Evolutionary conservation across 1,140 invertebrate species (phyloP).

Genomic region (Cherax quadricarinatus): DNA sequence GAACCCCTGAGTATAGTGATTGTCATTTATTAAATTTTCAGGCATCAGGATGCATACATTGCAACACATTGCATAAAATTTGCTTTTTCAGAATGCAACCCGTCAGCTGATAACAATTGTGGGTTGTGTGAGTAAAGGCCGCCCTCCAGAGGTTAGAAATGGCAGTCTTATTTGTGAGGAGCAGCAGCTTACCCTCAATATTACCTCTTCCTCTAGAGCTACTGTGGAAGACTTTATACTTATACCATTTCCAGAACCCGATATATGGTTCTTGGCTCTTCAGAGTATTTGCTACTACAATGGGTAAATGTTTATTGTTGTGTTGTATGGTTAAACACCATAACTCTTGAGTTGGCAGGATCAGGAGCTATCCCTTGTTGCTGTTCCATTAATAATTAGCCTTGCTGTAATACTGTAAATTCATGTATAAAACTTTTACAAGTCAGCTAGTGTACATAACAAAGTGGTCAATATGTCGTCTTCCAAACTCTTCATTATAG

Average conservation of each 20-base stretch:
- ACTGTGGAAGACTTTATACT: slow-evolving; percentile 77
- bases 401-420: no score
- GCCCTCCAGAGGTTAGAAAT: slow-evolving; percentile 78
- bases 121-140: slow-evolving; percentile 81
- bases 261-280: slow-evolving; percentile 82
- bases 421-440: no score
- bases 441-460: no score
- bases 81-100: slow-evolving; percentile 75
- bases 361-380: no score
- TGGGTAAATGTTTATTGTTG: slow-evolving; percentile 23
- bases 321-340: background rate
- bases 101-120: slow-evolving; percentile 79
- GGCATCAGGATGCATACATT: background rate
- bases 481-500: no score
- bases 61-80: background rate
- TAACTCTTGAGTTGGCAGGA: background rate
- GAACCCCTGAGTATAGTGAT: no score
- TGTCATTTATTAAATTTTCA: no score
- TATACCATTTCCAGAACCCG: slow-evolving; percentile 88
- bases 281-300: slow-evolving; percentile 73
- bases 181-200: slow-evolving; percentile 79
- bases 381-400: no score
- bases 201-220: slow-evolving; percentile 74
- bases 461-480: no score
- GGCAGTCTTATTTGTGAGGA: slow-evolving; percentile 75